phyloP scores from a whole-genome alignment of 2,113 vertebrate species.

The Trematocara macrostoma region DNA sequence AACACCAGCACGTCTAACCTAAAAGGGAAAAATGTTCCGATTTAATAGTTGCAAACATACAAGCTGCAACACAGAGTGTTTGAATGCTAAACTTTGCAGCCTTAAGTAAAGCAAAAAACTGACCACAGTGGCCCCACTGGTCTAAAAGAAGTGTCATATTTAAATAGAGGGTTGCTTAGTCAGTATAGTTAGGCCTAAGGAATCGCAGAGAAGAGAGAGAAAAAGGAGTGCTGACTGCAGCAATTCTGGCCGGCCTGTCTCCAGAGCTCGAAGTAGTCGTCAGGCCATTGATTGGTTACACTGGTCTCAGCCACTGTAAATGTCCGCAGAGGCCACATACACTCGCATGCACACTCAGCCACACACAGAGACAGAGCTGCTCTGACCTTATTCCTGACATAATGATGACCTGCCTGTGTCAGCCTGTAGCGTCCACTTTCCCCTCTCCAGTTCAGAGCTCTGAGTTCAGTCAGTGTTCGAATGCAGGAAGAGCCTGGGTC shows the following conservation, averaged over 20 bases:
- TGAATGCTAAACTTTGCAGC: background rate
- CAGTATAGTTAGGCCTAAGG: background rate
- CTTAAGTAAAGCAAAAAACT: background rate
- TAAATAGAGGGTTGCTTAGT: background rate
- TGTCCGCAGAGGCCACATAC: constrained; percentile 35
- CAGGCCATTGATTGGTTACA: constrained; percentile 56
- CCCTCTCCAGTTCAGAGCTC: constrained; percentile 1
- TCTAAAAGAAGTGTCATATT: background rate
- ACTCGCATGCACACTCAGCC: background rate
- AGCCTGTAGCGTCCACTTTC: background rate
- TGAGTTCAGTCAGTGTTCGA: constrained; percentile 5
- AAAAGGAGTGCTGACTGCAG: constrained; percentile 40
- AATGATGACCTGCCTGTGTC: constrained; percentile 33
- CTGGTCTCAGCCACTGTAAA: constrained; percentile 40
- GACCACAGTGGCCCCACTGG: background rate
- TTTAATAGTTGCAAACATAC: background rate
- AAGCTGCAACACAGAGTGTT: background rate
- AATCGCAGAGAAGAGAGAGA: background rate
- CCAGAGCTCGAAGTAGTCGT: constrained; percentile 40
- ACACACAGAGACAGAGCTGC: constrained; percentile 1
- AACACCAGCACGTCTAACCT: background rate
- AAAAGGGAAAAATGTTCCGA: background rate
- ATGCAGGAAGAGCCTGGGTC: background rate
- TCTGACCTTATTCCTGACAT: constrained; percentile 40
- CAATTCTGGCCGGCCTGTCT: constrained; percentile 25